Percentiles rank a stretch among this genome's conserved stretches.
These are phyloP conservation scores for Cynopterus brachyotis DNA, from an alignment of 2,113 vertebrate genomes.

Conservation along the genomic window DNA sequence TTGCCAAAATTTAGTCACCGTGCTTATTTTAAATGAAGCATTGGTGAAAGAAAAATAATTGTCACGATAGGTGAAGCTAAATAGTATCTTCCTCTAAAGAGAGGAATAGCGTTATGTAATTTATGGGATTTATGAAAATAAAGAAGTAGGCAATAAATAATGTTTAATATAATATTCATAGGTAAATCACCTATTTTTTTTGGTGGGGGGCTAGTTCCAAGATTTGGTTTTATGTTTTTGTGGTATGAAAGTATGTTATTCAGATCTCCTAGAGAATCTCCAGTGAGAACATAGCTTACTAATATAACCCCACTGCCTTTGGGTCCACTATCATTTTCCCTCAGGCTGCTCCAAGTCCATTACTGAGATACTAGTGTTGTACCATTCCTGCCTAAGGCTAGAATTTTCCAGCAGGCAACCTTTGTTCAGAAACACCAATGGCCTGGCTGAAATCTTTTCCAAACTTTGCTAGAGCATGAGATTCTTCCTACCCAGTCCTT, in stretches of 20 bases:
- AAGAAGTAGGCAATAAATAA: background rate
- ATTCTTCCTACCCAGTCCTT: background rate
- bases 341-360: background rate
- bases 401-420: background rate
- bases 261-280: background rate
- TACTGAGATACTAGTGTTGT: background rate
- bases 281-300: background rate
- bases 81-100: background rate
- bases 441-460: background rate
- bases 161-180: background rate
- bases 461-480: background rate
- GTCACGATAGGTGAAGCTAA: background rate
- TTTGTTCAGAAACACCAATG: background rate
- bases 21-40: background rate
- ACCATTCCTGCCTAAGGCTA: background rate
- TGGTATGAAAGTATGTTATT: background rate
- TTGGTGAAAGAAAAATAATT: background rate
- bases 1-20: background rate
- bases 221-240: background rate
- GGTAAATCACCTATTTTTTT: background rate
- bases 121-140: background rate
- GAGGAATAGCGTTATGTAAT: background rate
- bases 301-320: background rate
- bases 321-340: background rate
- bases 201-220: background rate